Evolutionary conservation across 2,888 invertebrate species (phyloP), one percentile per base, ranked within the genome.

Genomic region (Patella pellucida): DNA sequence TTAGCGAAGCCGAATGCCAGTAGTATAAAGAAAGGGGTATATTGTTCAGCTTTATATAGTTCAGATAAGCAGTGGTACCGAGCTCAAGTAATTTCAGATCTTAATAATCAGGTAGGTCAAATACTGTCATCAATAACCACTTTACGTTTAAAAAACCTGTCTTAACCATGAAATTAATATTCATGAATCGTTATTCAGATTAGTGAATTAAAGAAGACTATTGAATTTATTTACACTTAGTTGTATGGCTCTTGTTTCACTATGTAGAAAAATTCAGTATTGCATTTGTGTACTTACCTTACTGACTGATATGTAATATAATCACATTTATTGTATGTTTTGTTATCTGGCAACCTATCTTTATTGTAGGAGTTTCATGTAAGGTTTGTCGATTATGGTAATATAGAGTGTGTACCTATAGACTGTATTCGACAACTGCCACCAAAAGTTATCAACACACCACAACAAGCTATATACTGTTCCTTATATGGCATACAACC

Each of bases 351-450:
- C 68, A 52, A 31, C 51, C 52, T 68, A 50, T 56, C 68, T 50
- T 78, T 77, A 41, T 19, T 31, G 41, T 79, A 82, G 82, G 79
- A 78, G 71, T 81, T 85, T 15, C 79, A 80, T 16, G 82, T 87
- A 12, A 75, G 83, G 27, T 88, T 83, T 77, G 78, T 88, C 9
- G 88, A 88, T 72, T 88, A 84, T 76, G 88, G 88, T 14, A 87
- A 88, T 78, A 78, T 75, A 16, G 88, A 86, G 54, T 75, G 52
- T 1, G 82, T 83, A 12, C 68, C 74, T 50, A 50, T 81, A 0
- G 52, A 81, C 50, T 73, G 80, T 62, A 78, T 85, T 7, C 71
- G 85, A 70, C 82, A 82, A 78, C 75, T 88, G 71, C 82, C 84
- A 11, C 78, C 81, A 19, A 83, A 83, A 14, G 72, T 79, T 3